phyloP scores from a whole-genome alignment of 2,888 invertebrate species.

The Heliconius hortense region DNA sequence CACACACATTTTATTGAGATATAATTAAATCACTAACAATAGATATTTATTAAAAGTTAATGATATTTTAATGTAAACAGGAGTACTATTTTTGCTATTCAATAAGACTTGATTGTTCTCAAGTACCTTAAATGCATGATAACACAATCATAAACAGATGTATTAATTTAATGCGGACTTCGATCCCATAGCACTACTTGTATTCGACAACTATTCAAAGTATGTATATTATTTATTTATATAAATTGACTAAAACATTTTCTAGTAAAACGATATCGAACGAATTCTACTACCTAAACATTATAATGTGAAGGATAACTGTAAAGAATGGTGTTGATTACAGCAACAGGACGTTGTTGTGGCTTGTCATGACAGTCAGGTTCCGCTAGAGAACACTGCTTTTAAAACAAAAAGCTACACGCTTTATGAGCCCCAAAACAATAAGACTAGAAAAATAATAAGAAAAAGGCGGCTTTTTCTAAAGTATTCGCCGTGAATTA shows the following conservation, averaged over 20 bases:
- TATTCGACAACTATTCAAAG: slow-evolving; percentile 9
- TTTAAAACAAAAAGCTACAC: slow-evolving; percentile 66
- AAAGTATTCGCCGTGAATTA: background rate
- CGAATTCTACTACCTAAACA: slow-evolving; percentile 2
- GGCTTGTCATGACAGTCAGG: slow-evolving; percentile 61
- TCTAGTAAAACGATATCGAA: background rate
- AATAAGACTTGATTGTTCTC: slow-evolving; percentile 30
- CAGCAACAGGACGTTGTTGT: slow-evolving; percentile 53
- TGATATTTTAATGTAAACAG: slow-evolving; percentile 26
- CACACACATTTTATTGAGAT: background rate
- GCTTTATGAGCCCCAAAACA: slow-evolving; percentile 59
- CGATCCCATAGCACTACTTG: slow-evolving; percentile 39
- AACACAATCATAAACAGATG: slow-evolving; percentile 43
- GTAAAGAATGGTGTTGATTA: slow-evolving; percentile 65
- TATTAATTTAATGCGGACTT: slow-evolving; percentile 49
- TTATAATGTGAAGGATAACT: slow-evolving; percentile 27
- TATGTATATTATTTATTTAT: slow-evolving; percentile 3
- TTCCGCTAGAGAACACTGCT: slow-evolving; percentile 67
- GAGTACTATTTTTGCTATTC: slow-evolving; percentile 44
- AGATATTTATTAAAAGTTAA: background rate
- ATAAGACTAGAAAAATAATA: slow-evolving; percentile 28
- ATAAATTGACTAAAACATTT: background rate
- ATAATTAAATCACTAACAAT: background rate
- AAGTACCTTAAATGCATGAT: slow-evolving; percentile 36
- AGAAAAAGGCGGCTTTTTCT: slow-evolving; percentile 13